A percentile compares a stretch with the other conserved stretches of the same genome.
Evolutionary conservation across 2,888 invertebrate genomes (phyloP).

Genomic region (Calliphora vomitoria): DNA sequence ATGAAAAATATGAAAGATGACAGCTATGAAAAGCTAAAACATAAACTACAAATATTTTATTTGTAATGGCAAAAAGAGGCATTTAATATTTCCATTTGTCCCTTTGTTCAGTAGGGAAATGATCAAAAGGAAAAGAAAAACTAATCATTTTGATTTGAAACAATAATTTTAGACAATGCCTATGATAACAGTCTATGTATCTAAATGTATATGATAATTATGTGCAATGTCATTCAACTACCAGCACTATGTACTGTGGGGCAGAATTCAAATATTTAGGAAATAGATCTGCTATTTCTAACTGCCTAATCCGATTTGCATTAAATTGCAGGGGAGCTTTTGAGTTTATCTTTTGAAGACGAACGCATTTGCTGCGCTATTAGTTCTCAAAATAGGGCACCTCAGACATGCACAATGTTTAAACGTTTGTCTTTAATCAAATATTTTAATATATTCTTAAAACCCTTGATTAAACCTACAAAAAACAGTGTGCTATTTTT

Average conservation of each 20-base stretch:
- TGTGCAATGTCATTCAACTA: conserved; percentile 29
- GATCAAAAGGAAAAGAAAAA: background rate
- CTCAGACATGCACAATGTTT: too few species aligned
- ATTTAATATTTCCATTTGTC: background rate
- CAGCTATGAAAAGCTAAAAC: conserved; percentile 21
- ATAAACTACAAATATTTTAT: background rate
- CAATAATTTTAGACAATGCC: background rate
- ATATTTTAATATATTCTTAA: too few species aligned
- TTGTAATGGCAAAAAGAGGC: background rate
- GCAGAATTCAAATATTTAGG: too few species aligned
- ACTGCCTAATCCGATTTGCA: too few species aligned
- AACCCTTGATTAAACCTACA: too few species aligned
- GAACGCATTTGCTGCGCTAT: too few species aligned
- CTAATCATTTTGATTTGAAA: conserved; percentile 17
- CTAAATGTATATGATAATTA: background rate
- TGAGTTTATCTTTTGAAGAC: too few species aligned
- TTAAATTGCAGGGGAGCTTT: too few species aligned
- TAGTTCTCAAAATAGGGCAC: too few species aligned
- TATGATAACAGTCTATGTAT: background rate
- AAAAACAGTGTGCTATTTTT: too few species aligned
- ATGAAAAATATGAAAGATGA: conserved; percentile 43
- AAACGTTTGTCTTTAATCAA: too few species aligned
- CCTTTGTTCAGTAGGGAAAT: background rate
- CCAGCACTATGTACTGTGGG: background rate
- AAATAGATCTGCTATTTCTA: too few species aligned